Conservation (phyloP, 53 echinoderm and acorn worm species). For the Apostichopus leukothele region DNA sequence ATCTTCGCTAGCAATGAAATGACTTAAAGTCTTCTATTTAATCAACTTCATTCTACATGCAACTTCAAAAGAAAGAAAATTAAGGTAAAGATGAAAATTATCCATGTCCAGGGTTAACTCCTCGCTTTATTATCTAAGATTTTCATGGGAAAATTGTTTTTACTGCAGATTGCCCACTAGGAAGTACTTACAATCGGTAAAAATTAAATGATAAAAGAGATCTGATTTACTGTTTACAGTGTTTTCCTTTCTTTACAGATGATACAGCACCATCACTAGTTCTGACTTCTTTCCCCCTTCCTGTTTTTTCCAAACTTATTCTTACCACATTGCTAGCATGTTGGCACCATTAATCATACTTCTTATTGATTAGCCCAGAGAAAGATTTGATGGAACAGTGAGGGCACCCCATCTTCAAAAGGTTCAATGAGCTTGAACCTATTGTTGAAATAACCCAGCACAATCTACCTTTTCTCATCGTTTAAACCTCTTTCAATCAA, state of each 20-base stretch:
- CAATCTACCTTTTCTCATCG: too few species aligned
- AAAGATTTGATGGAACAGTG: too few species aligned
- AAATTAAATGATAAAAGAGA: neutral
- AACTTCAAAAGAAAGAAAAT: neutral
- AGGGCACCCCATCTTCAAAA: too few species aligned
- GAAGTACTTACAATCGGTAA: neutral
- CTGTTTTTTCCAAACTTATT: neutral
- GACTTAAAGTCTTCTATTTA: neutral
- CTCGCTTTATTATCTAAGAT: too few species aligned
- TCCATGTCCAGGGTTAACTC: neutral
- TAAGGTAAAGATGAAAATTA: neutral
- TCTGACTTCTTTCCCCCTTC: neutral
- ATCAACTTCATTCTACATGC: constrained; percentile 9
- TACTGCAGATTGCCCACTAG: neutral
- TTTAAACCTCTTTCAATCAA: too few species aligned
- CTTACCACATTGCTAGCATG: too few species aligned
- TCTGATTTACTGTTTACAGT: neutral
- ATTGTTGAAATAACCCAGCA: too few species aligned
- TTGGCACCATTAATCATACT: too few species aligned
- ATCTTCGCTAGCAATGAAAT: constrained; percentile 11
- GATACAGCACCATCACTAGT: neutral
- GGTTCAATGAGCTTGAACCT: too few species aligned
- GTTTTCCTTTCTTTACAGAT: neutral
- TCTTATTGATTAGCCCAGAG: too few species aligned
- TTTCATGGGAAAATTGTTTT: too few species aligned